Conservation (phyloP, 2,113 vertebrate genomes). For the Oophaga pumilio region DNA sequence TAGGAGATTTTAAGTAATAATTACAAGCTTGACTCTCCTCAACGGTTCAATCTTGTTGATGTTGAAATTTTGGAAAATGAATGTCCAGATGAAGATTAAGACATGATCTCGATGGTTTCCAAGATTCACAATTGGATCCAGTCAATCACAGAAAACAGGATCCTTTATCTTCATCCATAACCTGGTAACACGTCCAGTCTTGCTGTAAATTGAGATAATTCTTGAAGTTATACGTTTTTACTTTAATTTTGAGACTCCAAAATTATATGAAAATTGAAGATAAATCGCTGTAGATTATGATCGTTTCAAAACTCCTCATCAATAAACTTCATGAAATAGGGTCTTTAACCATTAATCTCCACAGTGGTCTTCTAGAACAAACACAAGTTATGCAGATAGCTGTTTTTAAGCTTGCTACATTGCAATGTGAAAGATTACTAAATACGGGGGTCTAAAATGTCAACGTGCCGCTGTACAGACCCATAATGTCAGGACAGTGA, state of each 20-base stretch:
- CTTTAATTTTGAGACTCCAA: neutral
- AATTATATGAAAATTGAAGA: neutral
- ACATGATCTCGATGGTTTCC: neutral
- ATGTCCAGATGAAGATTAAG: neutral
- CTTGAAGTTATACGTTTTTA: neutral
- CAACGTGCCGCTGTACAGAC: conserved; percentile 63
- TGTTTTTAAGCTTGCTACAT: neutral
- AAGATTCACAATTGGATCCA: neutral
- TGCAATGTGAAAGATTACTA: neutral
- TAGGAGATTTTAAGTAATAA: neutral
- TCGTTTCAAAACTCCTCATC: neutral
- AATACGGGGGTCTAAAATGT: neutral
- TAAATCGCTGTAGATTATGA: neutral
- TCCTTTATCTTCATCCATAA: neutral
- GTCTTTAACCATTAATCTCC: neutral
- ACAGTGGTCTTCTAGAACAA: neutral
- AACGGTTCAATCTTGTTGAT: neutral
- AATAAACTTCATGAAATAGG: neutral
- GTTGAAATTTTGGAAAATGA: neutral
- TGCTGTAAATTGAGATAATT: neutral
- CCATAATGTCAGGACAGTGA: conserved; percentile 58
- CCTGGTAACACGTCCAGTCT: neutral
- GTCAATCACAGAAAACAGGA: neutral
- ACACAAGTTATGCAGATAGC: too few species aligned
- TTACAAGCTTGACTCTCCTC: neutral